Evolutionary conservation across 2,113 vertebrate species (phyloP).

Genomic region (Lutjanus erythropterus): DNA sequence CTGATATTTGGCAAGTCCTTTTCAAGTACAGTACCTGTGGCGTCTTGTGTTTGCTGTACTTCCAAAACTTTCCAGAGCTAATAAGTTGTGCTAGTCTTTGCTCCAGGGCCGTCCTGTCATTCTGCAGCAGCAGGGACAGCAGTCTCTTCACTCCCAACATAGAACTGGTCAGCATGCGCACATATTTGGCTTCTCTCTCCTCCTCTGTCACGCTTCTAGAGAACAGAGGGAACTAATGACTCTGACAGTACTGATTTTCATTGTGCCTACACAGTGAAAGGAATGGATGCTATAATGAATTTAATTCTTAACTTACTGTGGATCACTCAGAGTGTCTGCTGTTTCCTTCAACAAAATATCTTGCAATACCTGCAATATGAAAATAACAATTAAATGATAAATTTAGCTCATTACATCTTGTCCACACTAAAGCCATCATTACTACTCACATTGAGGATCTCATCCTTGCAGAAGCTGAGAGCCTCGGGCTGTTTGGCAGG

Average conservation of each 20-base stretch:
- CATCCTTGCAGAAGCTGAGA: slow-evolving; percentile 95
- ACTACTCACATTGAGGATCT: slow-evolving; percentile 92
- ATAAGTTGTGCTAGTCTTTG: slow-evolving; percentile 87
- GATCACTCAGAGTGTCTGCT: slow-evolving; percentile 93
- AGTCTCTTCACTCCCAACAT: slow-evolving; percentile 94
- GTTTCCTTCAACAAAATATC: slow-evolving; percentile 96
- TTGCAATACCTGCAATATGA: slow-evolving; percentile 88
- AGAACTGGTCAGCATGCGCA: slow-evolving; percentile 93
- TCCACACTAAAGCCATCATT: neutral
- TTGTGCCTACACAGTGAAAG: neutral
- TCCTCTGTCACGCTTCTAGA: slow-evolving; percentile 91
- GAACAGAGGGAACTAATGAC: slow-evolving; percentile 8
- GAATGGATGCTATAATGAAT: neutral
- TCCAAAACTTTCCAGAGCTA: slow-evolving; percentile 95
- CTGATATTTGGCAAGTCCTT: no score
- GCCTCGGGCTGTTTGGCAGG: slow-evolving; percentile 94
- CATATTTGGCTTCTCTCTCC: slow-evolving; percentile 93
- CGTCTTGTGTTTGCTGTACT: slow-evolving; percentile 92
- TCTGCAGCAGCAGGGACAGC: slow-evolving; percentile 86
- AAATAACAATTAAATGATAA: neutral
- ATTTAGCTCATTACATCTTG: neutral
- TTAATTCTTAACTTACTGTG: slow-evolving; percentile 87
- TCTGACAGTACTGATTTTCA: neutral
- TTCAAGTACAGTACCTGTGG: slow-evolving; percentile 93
- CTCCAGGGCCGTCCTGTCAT: slow-evolving; percentile 85